These are phyloP conservation scores for Elaeidobius kamerunicus DNA, from an alignment of 2,888 invertebrate species.

Conservation along the genomic window DNA sequence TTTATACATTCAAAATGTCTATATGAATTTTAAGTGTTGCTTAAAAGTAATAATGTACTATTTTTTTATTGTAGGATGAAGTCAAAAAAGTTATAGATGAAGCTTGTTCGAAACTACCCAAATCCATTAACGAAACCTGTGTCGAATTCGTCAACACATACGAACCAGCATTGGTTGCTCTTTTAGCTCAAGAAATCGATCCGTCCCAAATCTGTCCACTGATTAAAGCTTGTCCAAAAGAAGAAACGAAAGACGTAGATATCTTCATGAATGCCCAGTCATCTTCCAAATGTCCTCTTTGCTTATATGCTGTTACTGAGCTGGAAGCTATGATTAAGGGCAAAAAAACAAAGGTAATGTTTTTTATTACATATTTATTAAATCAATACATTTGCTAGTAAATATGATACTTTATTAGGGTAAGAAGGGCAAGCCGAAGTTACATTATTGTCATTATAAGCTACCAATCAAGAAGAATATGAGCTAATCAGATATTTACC, in stretches of 20 bases:
- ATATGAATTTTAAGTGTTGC: no score
- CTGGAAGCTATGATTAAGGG: constrained; percentile 70
- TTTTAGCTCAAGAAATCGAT: constrained; percentile 76
- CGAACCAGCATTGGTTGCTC: constrained; percentile 73
- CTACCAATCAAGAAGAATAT: no score
- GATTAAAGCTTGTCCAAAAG: constrained; percentile 58
- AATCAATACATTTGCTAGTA: no score
- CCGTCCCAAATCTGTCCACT: constrained; percentile 74
- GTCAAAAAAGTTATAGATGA: constrained; percentile 65
- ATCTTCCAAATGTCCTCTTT: constrained; percentile 75
- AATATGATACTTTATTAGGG: no score
- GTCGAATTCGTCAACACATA: constrained; percentile 73
- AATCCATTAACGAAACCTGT: constrained; percentile 62
- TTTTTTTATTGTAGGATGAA: constrained; percentile 55
- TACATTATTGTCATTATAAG: not conserved
- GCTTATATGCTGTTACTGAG: constrained; percentile 77
- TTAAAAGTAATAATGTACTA: constrained; percentile 51
- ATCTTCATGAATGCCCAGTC: constrained; percentile 55
- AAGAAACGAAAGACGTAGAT: constrained; percentile 52
- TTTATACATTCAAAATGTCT: no score
- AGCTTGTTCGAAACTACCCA: constrained; percentile 68
- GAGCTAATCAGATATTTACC: no score
- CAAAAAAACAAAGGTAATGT: constrained; percentile 74
- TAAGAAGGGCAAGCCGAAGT: not conserved
- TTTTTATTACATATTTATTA: no score